These are phyloP conservation scores for Oreochromis aureus DNA, from an alignment of 2,113 vertebrate genomes.

Conservation along the genomic window DNA sequence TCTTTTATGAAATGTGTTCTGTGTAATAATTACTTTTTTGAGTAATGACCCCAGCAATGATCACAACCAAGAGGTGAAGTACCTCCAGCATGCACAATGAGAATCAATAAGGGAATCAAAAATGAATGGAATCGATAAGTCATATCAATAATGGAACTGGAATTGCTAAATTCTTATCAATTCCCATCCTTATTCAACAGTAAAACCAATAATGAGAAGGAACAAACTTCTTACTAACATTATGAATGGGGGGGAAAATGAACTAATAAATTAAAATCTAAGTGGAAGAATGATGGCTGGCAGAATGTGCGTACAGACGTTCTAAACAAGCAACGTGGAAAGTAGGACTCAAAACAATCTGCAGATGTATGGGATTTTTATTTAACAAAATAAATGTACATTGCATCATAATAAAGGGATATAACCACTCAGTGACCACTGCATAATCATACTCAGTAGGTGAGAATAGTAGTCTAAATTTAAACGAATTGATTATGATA, in stretches of 20 bases:
- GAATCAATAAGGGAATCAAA: not conserved
- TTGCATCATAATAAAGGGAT: not conserved
- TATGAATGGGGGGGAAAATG: accelerated
- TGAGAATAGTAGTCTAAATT: not conserved
- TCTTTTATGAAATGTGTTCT: not conserved
- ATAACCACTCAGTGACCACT: not conserved
- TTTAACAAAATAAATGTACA: not conserved
- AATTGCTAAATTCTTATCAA: not conserved
- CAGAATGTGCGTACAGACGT: not conserved
- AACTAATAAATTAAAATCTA: not conserved
- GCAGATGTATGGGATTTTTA: not conserved
- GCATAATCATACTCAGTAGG: not conserved
- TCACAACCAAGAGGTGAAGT: not conserved
- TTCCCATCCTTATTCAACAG: not conserved
- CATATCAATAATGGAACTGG: not conserved
- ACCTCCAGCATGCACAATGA: not conserved
- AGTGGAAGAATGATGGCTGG: not conserved
- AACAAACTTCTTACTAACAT: not conserved
- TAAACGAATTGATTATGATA: not conserved
- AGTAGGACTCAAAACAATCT: not conserved
- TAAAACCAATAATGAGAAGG: not conserved
- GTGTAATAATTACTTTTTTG: not conserved
- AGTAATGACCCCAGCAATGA: not conserved
- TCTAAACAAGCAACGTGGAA: not conserved
- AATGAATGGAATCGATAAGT: not conserved